Conservation (phyloP, 2,797 vertebrate genomes). For the Leptatherina wallacei region DNA sequence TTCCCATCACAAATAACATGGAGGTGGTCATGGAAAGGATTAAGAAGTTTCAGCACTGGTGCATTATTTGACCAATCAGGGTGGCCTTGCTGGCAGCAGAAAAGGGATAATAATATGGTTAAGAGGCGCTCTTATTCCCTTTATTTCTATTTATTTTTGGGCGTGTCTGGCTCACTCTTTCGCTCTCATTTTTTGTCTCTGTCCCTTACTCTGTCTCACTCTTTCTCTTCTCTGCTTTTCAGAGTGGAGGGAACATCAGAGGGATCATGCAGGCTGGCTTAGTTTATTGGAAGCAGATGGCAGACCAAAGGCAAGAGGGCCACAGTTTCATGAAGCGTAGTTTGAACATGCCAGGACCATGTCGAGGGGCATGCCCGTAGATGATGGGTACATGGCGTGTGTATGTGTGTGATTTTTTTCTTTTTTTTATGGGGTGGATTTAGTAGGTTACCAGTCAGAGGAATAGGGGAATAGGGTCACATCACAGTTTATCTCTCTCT, state of each 20-base stretch:
- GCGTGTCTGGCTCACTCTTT: conserved; percentile 50
- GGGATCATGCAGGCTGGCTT: conserved; percentile 79
- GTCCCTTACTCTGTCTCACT: conserved; percentile 50
- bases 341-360: conserved; percentile 82
- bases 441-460: conserved; percentile 74
- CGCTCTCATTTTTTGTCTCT: conserved; percentile 58
- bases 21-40: conserved; percentile 55
- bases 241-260: conserved; percentile 78
- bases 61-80: conserved; percentile 44
- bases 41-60: conserved; percentile 33
- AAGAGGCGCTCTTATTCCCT: conserved; percentile 56
- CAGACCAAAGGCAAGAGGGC: conserved; percentile 81
- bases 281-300: conserved; percentile 83
- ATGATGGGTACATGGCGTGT: conserved; percentile 74
- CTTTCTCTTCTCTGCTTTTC: conserved; percentile 65
- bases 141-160: conserved; percentile 59
- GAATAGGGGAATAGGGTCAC: conserved; percentile 45
- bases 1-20: conserved; percentile 53
- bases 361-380: conserved; percentile 76
- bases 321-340: conserved; percentile 82
- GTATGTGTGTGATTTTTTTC: conserved; percentile 48
- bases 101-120: conserved; percentile 46
- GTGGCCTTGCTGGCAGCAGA: conserved; percentile 48
- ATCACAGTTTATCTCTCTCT: conserved; percentile 46
- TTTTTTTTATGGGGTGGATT: conserved; percentile 35